phyloP scores from a whole-genome alignment of 1,140 invertebrate genomes.

The Mamestra configurata region DNA sequence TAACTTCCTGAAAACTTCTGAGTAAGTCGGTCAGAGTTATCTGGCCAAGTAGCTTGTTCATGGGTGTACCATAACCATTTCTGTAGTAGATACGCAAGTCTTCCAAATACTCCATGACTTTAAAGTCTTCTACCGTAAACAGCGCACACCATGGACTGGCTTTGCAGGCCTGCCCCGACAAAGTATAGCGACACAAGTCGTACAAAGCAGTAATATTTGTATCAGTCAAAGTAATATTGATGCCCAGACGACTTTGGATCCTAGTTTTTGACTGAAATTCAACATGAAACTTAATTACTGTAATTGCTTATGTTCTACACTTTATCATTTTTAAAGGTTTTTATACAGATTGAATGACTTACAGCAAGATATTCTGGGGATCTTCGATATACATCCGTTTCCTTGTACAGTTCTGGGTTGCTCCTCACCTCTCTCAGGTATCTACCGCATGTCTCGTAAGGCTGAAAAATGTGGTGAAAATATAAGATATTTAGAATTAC shows the following conservation, averaged over 20 bases:
- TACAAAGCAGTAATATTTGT: conserved; percentile 87
- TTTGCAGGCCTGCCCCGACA: conserved; percentile 90
- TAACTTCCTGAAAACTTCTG: conserved; percentile 84
- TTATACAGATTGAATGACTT: conserved; percentile 51
- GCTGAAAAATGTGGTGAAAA: conserved; percentile 49
- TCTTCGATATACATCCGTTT: conserved; percentile 55
- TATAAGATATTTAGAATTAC: too few species aligned
- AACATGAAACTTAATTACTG: conserved; percentile 8
- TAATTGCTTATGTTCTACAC: too few species aligned
- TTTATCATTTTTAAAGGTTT: too few species aligned
- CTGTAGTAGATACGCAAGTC: conserved; percentile 92
- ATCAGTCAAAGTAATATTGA: conserved; percentile 72
- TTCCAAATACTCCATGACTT: conserved; percentile 92
- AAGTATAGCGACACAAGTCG: conserved; percentile 91
- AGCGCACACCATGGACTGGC: conserved; percentile 93
- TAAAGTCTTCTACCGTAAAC: conserved; percentile 91
- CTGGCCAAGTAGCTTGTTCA: conserved; percentile 91
- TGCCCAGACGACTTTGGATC: conserved; percentile 73
- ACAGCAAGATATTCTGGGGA: conserved; percentile 62
- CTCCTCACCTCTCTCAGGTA: conserved; percentile 57
- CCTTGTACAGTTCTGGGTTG: conserved; percentile 51
- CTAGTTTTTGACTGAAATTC: conserved; percentile 73
- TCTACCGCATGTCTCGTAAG: conserved; percentile 56
- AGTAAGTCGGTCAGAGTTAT: conserved; percentile 92
- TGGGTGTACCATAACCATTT: conserved; percentile 78